Percentiles rank a stretch among this genome's conserved stretches.
phyloP scores from a whole-genome alignment of 2,797 vertebrate species.

The Austrolebias charrua region DNA sequence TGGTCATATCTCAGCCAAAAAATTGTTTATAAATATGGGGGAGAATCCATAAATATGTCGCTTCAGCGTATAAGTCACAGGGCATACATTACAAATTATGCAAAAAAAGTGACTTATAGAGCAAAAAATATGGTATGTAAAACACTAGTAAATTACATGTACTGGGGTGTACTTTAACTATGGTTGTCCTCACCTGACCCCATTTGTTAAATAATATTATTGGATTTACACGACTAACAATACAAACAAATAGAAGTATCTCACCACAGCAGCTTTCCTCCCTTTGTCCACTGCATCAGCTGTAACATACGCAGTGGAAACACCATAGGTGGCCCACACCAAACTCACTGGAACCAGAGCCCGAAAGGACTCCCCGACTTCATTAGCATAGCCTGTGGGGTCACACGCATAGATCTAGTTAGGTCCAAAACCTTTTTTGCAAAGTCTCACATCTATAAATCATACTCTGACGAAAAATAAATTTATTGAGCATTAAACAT shows the following conservation, averaged over 20 bases:
- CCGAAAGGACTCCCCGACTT: constrained; percentile 95
- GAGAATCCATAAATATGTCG: too few species aligned
- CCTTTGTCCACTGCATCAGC: constrained; percentile 94
- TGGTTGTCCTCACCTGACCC: too few species aligned
- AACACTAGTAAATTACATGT: not conserved
- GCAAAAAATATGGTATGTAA: too few species aligned
- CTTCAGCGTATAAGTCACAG: too few species aligned
- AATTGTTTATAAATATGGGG: too few species aligned
- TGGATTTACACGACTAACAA: not conserved
- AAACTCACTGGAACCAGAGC: constrained; percentile 84
- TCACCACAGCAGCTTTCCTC: constrained; percentile 86
- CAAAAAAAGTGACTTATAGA: too few species aligned
- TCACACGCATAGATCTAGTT: constrained; percentile 4
- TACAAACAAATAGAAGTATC: constrained; percentile 34
- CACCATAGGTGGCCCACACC: constrained; percentile 91
- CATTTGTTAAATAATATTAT: not conserved
- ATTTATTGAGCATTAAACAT: too few species aligned
- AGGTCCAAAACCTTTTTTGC: constrained; percentile 7
- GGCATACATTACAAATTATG: too few species aligned
- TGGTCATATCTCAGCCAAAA: too few species aligned
- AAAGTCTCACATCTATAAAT: not conserved
- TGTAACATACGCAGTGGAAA: constrained; percentile 89
- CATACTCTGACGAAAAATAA: not conserved
- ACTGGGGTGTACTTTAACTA: too few species aligned
- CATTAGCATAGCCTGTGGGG: constrained; percentile 91